Evolutionary conservation across 2,888 invertebrate genomes (phyloP).

Genomic region (Cybosia mesomella): DNA sequence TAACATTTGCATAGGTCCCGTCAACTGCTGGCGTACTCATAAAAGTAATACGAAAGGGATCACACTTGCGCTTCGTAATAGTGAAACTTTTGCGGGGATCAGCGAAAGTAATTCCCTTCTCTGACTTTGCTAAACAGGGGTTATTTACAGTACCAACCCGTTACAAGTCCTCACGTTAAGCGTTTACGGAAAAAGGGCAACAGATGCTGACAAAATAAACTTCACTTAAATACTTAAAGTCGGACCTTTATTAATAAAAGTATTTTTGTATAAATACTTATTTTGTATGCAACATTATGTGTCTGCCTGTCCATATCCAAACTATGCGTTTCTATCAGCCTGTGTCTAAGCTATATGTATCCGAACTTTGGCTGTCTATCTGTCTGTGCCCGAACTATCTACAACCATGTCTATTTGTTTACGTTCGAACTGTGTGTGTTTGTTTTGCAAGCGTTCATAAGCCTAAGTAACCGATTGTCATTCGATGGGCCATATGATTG

Average conservation of each 20-base stretch:
- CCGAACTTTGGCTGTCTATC: no score
- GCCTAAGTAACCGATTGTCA: neutral
- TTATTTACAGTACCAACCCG: constrained; percentile 64
- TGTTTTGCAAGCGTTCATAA: neutral
- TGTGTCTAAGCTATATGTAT: no score
- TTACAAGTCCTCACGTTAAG: constrained; percentile 54
- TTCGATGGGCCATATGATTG: neutral
- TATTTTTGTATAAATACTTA: neutral
- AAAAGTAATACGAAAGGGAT: constrained; percentile 80
- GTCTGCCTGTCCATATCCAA: no score
- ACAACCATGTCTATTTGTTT: no score
- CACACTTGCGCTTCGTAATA: constrained; percentile 73
- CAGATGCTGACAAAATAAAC: constrained; percentile 55
- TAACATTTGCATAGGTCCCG: constrained; percentile 82
- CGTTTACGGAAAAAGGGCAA: constrained; percentile 44
- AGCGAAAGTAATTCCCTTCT: constrained; percentile 72
- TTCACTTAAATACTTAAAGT: constrained; percentile 39
- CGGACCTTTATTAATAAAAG: neutral
- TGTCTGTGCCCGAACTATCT: no score
- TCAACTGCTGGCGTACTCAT: constrained; percentile 75
- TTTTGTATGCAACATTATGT: no score
- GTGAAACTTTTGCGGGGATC: constrained; percentile 73
- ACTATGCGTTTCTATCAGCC: no score
- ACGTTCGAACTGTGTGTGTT: no score
- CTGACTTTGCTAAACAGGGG: constrained; percentile 66